phyloP scores from a whole-genome alignment of 2,113 vertebrate genomes.

The Todiramphus chloris region DNA sequence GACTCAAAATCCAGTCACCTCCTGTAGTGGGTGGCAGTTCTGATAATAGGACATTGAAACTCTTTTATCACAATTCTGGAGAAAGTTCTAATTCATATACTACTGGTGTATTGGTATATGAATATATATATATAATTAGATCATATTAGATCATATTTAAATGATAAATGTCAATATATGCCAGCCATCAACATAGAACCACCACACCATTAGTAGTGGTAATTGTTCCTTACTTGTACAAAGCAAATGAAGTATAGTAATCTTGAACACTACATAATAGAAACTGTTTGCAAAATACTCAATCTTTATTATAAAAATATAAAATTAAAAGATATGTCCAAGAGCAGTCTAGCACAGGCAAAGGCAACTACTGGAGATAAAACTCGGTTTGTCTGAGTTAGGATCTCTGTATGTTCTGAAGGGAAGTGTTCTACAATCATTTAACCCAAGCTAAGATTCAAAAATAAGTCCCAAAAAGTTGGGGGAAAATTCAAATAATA shows the following conservation, averaged over 20 bases:
- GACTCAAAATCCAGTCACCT: background rate
- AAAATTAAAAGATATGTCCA: background rate
- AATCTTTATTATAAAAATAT: background rate
- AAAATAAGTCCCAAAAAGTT: background rate
- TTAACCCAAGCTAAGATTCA: background rate
- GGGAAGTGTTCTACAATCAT: background rate
- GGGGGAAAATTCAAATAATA: background rate
- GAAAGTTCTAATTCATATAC: background rate
- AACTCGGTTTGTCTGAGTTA: background rate
- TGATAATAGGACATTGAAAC: background rate
- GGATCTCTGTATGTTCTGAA: background rate
- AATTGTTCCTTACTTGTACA: background rate
- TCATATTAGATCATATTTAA: background rate
- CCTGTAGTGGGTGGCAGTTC: background rate
- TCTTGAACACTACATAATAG: background rate
- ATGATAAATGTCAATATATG: background rate
- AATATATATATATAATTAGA: background rate
- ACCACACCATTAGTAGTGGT: background rate
- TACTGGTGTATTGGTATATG: background rate
- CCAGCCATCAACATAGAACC: background rate
- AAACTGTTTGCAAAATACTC: background rate
- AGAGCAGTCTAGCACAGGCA: background rate
- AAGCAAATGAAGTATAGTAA: background rate
- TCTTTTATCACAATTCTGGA: background rate
- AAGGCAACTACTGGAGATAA: background rate